A percentile compares a stretch with the other conserved stretches of the same genome.
Evolutionary conservation across 2,797 vertebrate species (phyloP).

Genomic region (Scolopax rusticola): DNA sequence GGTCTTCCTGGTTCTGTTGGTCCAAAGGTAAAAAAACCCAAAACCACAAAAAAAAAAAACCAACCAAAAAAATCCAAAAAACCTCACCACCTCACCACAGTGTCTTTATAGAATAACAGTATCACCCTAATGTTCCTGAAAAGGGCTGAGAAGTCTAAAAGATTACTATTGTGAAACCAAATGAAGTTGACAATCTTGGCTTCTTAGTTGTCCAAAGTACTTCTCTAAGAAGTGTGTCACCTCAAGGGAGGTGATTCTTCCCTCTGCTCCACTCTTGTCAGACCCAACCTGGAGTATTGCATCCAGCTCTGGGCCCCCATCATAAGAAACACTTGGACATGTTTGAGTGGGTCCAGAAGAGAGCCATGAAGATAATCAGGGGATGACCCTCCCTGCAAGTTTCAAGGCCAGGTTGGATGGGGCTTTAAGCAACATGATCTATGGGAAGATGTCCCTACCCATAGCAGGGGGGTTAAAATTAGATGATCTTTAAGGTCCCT

Average conservation of each 20-base stretch:
- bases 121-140: background rate
- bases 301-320: background rate
- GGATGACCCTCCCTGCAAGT: background rate
- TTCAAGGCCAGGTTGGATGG: background rate
- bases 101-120: background rate
- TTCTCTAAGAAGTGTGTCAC: background rate
- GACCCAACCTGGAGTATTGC: background rate
- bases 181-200: background rate
- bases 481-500: background rate
- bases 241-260: fast-evolving
- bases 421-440: background rate
- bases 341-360: background rate
- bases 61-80: no score
- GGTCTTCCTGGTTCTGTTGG: constrained; percentile 84
- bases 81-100: no score
- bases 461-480: background rate
- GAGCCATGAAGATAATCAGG: fast-evolving
- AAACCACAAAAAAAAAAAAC: no score
- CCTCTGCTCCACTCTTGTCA: background rate
- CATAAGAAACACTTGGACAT: background rate
- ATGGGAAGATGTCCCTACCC: background rate
- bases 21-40: constrained; percentile 83
- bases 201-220: background rate
- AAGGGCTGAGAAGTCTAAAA: background rate
- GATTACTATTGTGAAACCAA: background rate